These are phyloP conservation scores for Sarotherodon lohbergeri DNA, from an alignment of 2,113 vertebrate genomes.

Conservation along the genomic window DNA sequence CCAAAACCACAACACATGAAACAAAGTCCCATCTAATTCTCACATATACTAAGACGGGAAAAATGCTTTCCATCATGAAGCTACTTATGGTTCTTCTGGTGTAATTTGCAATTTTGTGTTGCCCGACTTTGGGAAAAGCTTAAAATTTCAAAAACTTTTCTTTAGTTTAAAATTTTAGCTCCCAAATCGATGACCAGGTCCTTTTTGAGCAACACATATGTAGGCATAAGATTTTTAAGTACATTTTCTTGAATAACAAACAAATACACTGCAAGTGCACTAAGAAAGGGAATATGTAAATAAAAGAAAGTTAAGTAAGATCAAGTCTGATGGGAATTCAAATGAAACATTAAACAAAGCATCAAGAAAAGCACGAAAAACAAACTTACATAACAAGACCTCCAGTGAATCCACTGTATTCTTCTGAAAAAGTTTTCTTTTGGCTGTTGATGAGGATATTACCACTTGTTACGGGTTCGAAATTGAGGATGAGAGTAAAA, in stretches of 20 bases:
- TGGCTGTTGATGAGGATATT: background rate
- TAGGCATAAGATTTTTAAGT: background rate
- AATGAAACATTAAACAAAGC: background rate
- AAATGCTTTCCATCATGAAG: too few species aligned
- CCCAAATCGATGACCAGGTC: background rate
- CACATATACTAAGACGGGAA: too few species aligned
- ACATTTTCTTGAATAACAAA: background rate
- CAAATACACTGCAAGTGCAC: background rate
- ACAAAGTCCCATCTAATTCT: background rate
- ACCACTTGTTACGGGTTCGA: background rate
- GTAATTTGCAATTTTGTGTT: too few species aligned
- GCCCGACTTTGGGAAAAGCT: background rate
- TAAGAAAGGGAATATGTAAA: accelerated
- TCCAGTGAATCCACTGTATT: background rate
- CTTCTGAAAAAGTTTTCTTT: background rate
- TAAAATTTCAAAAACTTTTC: background rate
- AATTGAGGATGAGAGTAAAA: too few species aligned
- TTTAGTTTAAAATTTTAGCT: background rate
- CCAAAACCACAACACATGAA: background rate
- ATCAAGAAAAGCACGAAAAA: background rate
- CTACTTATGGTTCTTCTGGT: too few species aligned
- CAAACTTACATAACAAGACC: background rate
- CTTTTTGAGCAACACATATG: background rate
- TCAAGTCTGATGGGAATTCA: background rate
- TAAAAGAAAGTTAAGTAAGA: background rate